Evolutionary conservation across 2,888 invertebrate species (phyloP).

Genomic region (Steinernema carpocapsae): DNA sequence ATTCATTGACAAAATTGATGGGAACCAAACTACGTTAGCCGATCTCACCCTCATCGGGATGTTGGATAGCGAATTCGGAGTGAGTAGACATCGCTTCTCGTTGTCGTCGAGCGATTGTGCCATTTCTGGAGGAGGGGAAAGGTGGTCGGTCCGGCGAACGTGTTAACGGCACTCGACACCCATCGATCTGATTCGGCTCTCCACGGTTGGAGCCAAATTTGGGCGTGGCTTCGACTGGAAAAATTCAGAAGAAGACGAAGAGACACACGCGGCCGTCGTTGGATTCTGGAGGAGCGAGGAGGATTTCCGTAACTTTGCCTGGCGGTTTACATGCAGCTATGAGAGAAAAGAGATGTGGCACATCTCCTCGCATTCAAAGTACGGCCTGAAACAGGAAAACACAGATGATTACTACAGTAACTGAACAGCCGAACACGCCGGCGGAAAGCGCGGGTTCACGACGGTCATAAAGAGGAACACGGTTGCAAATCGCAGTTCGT

Average conservation of each 20-base stretch:
- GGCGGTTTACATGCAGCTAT: not conserved
- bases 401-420: no score
- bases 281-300: not conserved
- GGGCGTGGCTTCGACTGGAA: slow-evolving; percentile 4
- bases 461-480: no score
- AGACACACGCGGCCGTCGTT: no score
- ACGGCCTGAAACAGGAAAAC: not conserved
- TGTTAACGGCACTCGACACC: slow-evolving; percentile 18
- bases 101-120: slow-evolving; percentile 6
- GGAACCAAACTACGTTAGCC: not conserved
- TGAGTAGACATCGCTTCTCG: slow-evolving; percentile 28
- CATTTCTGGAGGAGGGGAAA: not conserved
- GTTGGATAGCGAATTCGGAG: not conserved
- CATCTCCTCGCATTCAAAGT: slow-evolving; percentile 6
- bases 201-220: slow-evolving; percentile 10
- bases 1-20: not conserved
- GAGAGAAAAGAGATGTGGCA: not conserved
- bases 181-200: slow-evolving; percentile 20
- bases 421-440: no score
- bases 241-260: no score
- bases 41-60: slow-evolving; percentile 20
- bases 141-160: slow-evolving; percentile 5
- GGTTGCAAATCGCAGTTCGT: no score
- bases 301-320: not conserved
- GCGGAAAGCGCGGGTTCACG: no score